Conservation (phyloP, 1,140 invertebrate species). For the Wasmannia auropunctata region DNA sequence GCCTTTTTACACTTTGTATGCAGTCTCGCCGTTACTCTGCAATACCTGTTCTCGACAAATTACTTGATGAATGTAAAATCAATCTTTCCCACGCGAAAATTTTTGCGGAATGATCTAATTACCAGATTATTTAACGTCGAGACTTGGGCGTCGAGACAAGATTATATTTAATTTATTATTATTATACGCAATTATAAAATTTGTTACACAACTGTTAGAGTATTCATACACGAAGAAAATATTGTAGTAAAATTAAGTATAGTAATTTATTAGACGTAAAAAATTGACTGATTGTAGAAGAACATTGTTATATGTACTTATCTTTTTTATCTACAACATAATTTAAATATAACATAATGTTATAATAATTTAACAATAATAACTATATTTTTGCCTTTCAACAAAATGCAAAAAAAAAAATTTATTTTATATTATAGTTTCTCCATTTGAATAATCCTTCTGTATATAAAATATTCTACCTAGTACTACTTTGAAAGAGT, state of each 20-base stretch:
- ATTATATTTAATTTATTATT: not conserved
- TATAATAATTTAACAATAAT: not conserved
- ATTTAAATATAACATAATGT: not conserved
- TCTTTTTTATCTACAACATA: not conserved
- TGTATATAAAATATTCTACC: not conserved
- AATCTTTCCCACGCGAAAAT: constrained; percentile 7
- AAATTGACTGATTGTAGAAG: not conserved
- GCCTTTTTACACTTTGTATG: constrained; percentile 6
- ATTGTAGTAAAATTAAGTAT: not conserved
- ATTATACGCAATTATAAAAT: not conserved
- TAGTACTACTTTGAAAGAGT: not conserved
- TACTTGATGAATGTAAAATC: constrained; percentile 42
- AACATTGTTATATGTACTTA: not conserved
- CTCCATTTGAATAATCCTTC: not conserved
- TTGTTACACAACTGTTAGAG: no score
- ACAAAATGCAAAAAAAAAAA: not conserved
- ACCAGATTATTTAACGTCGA: not conserved
- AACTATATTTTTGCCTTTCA: not conserved
- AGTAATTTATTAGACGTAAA: not conserved
- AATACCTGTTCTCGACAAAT: constrained; percentile 18
- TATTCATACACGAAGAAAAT: not conserved
- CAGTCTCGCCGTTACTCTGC: constrained; percentile 6
- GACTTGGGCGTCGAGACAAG: not conserved
- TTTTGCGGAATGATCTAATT: not conserved
- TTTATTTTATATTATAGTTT: not conserved